Conservation (phyloP, 2,888 invertebrate species). For the Torymus auratus region DNA sequence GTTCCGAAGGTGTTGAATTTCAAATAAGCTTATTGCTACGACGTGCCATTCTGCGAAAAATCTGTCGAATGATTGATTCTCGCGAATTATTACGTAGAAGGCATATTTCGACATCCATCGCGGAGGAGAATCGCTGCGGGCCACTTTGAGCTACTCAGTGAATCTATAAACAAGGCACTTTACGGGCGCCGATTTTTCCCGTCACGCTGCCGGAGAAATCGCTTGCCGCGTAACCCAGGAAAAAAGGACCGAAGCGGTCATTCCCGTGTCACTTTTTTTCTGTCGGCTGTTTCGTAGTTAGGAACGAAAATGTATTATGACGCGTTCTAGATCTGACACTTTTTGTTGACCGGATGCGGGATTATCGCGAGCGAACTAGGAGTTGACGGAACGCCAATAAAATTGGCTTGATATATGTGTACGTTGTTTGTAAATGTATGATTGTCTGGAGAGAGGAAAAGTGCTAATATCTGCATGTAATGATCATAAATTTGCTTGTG, state of each 20-base stretch:
- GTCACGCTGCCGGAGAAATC: slow-evolving; percentile 25
- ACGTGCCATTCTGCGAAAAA: too few relatives aligned
- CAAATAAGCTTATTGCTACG: too few relatives aligned
- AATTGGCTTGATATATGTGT: too few relatives aligned
- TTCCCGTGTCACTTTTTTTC: slow-evolving; percentile 13
- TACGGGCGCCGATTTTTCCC: slow-evolving; percentile 19
- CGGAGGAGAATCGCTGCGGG: too few relatives aligned
- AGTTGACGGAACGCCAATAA: neutral
- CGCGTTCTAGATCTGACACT: neutral
- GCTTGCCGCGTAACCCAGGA: slow-evolving; percentile 15
- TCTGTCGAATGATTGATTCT: neutral
- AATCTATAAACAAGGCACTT: slow-evolving; percentile 42
- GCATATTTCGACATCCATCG: neutral
- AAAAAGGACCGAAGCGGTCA: slow-evolving; percentile 23
- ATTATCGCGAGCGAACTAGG: neutral
- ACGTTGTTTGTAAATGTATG: too few relatives aligned
- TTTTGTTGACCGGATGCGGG: neutral
- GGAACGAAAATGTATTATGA: slow-evolving; percentile 1
- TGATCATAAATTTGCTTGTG: too few relatives aligned
- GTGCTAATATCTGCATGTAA: too few relatives aligned
- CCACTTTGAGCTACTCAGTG: too few relatives aligned
- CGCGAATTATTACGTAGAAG: neutral
- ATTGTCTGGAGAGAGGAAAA: too few relatives aligned
- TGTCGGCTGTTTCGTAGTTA: slow-evolving; percentile 15
- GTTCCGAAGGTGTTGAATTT: too few relatives aligned